phyloP scores from a whole-genome alignment of 2,797 vertebrate species.

The Pyrocephalus nanus region DNA sequence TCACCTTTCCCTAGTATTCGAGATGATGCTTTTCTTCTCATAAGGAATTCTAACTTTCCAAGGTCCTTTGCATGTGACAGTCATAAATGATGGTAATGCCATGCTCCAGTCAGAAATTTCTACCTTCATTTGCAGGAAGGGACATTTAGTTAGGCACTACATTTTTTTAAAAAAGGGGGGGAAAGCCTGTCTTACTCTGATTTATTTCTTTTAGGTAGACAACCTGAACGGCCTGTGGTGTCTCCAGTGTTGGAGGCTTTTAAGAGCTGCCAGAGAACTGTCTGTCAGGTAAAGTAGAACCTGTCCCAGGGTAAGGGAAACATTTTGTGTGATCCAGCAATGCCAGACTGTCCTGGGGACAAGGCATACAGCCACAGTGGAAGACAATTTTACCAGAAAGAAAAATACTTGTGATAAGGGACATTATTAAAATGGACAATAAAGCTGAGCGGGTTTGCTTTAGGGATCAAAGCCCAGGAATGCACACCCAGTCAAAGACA shows the following conservation, averaged over 20 bases:
- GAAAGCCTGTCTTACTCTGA: not conserved
- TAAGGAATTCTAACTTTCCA: not conserved
- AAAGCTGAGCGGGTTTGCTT: not conserved
- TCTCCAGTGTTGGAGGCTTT: slow-evolving; percentile 14
- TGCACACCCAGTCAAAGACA: not conserved
- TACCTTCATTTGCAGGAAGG: not conserved
- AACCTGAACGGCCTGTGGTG: not conserved
- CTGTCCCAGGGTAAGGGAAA: not conserved
- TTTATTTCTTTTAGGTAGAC: not conserved
- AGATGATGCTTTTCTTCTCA: not conserved
- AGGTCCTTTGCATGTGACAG: not conserved
- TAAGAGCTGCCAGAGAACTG: not conserved
- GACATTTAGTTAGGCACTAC: not conserved
- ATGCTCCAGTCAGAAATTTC: not conserved
- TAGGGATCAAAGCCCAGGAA: not conserved
- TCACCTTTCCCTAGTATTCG: not conserved
- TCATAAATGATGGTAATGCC: not conserved
- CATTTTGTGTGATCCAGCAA: not conserved
- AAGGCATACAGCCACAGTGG: not conserved
- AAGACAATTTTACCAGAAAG: not conserved
- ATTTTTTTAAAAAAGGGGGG: accelerated
- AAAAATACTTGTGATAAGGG: not conserved
- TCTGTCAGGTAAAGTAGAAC: slow-evolving; percentile 36
- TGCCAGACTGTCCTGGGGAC: not conserved
- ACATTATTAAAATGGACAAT: not conserved